Evolutionary conservation across 1,140 invertebrate species (phyloP), one percentile per base, ranked within the genome.

Genomic region (Branchinecta lindahli): DNA sequence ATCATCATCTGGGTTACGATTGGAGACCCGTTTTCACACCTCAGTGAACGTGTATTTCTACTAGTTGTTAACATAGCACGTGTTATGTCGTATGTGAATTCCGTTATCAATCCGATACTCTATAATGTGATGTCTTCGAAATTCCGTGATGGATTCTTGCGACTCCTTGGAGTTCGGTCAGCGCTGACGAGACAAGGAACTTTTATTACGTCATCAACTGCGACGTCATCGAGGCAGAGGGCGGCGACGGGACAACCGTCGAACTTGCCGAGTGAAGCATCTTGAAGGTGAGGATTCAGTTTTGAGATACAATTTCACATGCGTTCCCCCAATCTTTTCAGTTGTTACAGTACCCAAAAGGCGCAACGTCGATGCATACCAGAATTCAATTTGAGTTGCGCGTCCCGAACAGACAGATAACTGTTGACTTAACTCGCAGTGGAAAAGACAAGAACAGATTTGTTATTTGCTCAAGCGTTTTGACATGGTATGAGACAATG

Each of bases 1-100:
- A 82, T 94, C n/a, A 90, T 85, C 7, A 76, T 94, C n/a, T 90
- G 86, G 83, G 85, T 91, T 20, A 83, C 92, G 0, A 75, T 90
- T 33, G 83, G 84, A 0, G 71, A 74, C 69, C 85, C 82, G 7
- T 78, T 15, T 61, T 12, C 12, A 61, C 0, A 73, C 76, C 12
- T 72, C 74, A 0, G 68, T 79, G 8, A 44, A 74, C 45, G 33
- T 68, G 3, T 61, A 61, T 61, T 61, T 61, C 18, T 61, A 4
- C 18, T 61, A 12, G 12, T 61, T 61, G 18, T 61, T 15, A 61
- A 61, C 52, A 61, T 61, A 61, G 12, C 52, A 70, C 83, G 90
- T 72, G 86, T 91, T n/a, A 88, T 94, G 86, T 79, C 88, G 52
- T 92, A 92, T 76, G 80, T 92, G 68, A 92, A 94, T 76, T 91